Conservation (phyloP, 1,140 invertebrate species). For the Ceratina japonica region DNA sequence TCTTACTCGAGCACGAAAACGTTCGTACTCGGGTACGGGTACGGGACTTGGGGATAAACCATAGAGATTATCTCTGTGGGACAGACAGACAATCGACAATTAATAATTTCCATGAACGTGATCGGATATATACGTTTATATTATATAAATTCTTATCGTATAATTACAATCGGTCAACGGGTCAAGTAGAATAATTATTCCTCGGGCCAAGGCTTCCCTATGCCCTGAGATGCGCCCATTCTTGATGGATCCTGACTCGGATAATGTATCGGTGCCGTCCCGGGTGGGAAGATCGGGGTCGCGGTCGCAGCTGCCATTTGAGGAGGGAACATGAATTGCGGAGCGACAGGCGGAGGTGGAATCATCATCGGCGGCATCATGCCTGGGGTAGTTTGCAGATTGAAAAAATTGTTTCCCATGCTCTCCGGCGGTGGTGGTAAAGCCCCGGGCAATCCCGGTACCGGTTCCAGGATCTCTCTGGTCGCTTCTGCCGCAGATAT, state of each 20-base stretch:
- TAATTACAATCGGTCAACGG: constrained; percentile 26
- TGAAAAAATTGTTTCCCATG: constrained; percentile 83
- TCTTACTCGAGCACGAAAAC: constrained; percentile 79
- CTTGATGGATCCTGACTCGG: constrained; percentile 96
- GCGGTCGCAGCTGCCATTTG: constrained; percentile 75
- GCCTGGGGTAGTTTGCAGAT: constrained; percentile 81
- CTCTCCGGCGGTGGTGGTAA: constrained; percentile 87
- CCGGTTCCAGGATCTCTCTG: constrained; percentile 85
- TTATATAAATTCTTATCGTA: constrained; percentile 22
- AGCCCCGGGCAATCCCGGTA: constrained; percentile 91
- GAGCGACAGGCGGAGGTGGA: constrained; percentile 78
- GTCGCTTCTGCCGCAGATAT: constrained; percentile 78
- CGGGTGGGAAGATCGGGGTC: constrained; percentile 79
- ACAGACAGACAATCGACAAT: neutral
- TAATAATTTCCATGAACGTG: constrained; percentile 13
- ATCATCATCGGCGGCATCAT: constrained; percentile 81
- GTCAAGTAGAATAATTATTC: constrained; percentile 64
- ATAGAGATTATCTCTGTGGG: too few relatives aligned
- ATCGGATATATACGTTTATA: constrained; percentile 27
- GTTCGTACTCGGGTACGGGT: too few relatives aligned
- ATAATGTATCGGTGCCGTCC: constrained; percentile 89
- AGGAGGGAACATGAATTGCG: constrained; percentile 80
- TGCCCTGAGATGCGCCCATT: constrained; percentile 86
- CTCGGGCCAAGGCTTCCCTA: constrained; percentile 78
- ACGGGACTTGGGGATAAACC: too few relatives aligned